A percentile compares a stretch with the other conserved stretches of the same genome.
Evolutionary conservation across 1,140 invertebrate species (phyloP).

Genomic region (Trigoniulus corallinus): DNA sequence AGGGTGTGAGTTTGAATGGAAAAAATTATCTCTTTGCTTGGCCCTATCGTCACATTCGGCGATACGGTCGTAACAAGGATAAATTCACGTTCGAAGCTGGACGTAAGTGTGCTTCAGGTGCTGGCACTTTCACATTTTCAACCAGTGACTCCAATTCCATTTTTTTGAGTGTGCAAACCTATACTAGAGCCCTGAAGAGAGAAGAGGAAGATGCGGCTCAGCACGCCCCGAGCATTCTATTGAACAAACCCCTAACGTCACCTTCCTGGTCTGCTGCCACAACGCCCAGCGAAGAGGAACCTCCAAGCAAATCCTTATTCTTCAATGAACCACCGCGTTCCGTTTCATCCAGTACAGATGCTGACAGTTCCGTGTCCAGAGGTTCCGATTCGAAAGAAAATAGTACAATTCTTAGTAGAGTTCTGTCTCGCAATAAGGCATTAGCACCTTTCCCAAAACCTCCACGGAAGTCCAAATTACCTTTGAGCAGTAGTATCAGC

Average conservation of each 20-base stretch:
- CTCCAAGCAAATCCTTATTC: no score
- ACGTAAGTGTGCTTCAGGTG: constrained; percentile 65
- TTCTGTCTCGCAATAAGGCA: not conserved
- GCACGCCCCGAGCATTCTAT: not conserved
- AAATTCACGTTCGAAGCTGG: constrained; percentile 83
- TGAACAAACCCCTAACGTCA: not conserved
- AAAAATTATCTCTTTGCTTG: constrained; percentile 48
- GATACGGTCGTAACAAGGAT: constrained; percentile 62
- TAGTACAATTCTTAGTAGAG: not conserved
- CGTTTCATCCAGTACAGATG: not conserved
- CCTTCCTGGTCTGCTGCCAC: no score
- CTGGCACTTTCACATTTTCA: constrained; percentile 61
- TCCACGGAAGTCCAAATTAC: not conserved
- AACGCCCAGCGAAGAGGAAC: no score
- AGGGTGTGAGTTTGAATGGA: constrained; percentile 30
- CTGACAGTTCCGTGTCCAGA: not conserved
- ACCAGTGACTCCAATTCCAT: constrained; percentile 16
- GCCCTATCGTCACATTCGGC: constrained; percentile 67
- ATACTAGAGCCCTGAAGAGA: constrained; percentile 13
- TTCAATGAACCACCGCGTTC: not conserved
- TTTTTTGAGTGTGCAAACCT: constrained; percentile 13
- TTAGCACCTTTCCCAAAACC: not conserved
- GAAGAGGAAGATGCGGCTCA: not conserved
- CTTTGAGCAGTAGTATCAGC: not conserved
- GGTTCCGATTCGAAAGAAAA: no score